These are phyloP conservation scores for Chaetoderma sp. DNA, from an alignment of 2,888 invertebrate genomes.

Conservation along the genomic window DNA sequence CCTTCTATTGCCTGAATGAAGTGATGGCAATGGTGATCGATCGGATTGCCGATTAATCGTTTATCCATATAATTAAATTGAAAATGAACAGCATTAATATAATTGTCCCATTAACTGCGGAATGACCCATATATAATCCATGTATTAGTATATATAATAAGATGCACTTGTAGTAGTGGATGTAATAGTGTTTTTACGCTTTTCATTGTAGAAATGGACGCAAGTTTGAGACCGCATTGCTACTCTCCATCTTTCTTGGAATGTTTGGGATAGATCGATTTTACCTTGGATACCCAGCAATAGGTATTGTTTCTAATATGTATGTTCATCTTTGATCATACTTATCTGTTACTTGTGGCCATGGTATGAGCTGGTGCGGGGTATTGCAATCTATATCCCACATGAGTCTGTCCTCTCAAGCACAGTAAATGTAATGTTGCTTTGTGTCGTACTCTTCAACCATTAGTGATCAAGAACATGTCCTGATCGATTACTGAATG, in stretches of 20 bases:
- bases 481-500: no score
- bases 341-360: no score
- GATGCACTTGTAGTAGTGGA: background rate
- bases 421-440: no score
- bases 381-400: no score
- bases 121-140: background rate
- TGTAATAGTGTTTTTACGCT: slow-evolving; percentile 3
- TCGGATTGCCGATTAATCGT: background rate
- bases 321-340: no score
- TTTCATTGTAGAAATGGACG: slow-evolving; percentile 84
- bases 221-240: slow-evolving; percentile 88
- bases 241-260: slow-evolving; percentile 95
- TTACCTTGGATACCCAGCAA: slow-evolving; percentile 97
- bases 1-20: no score
- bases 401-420: no score
- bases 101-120: background rate
- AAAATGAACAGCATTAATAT: background rate
- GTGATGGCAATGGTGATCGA: no score
- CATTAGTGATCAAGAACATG: no score
- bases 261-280: slow-evolving; percentile 98
- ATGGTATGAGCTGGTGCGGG: no score
- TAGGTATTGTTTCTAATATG: slow-evolving; percentile 73
- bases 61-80: background rate
- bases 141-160: background rate
- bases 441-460: no score